Percentiles rank a stretch among this genome's conserved stretches.
phyloP scores from a whole-genome alignment of 2,888 invertebrate species.

The Drosophila nr. fundita region DNA sequence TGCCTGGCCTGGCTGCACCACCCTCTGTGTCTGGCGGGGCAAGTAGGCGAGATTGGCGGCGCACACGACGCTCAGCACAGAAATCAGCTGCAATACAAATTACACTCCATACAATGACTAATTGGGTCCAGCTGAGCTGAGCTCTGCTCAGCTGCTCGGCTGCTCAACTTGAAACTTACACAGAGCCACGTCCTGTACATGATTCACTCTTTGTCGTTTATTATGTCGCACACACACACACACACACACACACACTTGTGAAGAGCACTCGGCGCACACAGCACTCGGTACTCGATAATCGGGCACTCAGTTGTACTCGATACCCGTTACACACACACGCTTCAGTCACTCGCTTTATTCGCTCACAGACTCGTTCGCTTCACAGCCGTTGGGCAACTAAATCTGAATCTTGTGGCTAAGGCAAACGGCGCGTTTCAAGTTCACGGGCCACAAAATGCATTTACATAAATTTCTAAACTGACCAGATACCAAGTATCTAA shows the following conservation, averaged over 20 bases:
- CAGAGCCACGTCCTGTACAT: constrained; percentile 61
- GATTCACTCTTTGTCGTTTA: constrained; percentile 21
- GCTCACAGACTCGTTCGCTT: constrained; percentile 51
- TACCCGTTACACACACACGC: constrained; percentile 12
- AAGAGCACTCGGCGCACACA: background rate
- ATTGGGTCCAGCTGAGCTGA: constrained; percentile 13
- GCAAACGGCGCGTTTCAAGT: constrained; percentile 66
- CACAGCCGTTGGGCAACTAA: constrained; percentile 59
- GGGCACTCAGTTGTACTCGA: constrained; percentile 4
- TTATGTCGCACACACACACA: constrained; percentile 18
- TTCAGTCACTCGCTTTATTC: background rate
- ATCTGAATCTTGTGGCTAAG: constrained; percentile 23
- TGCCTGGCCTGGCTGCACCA: constrained; percentile 29
- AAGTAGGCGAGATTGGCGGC: constrained; percentile 46
- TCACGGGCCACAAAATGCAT: constrained; percentile 69
- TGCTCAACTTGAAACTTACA: constrained; percentile 46
- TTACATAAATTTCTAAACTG: constrained; percentile 73
- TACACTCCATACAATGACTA: constrained; percentile 31
- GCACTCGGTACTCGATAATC: constrained; percentile 10
- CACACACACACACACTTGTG: background rate
- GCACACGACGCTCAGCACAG: constrained; percentile 47
- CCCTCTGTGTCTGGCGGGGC: constrained; percentile 31
- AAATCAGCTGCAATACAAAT: constrained; percentile 64
- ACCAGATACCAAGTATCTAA: constrained; percentile 36
- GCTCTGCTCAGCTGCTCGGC: background rate